These are phyloP conservation scores for Acropternis orthonyx DNA, from an alignment of 2,797 vertebrate species.

Conservation along the genomic window DNA sequence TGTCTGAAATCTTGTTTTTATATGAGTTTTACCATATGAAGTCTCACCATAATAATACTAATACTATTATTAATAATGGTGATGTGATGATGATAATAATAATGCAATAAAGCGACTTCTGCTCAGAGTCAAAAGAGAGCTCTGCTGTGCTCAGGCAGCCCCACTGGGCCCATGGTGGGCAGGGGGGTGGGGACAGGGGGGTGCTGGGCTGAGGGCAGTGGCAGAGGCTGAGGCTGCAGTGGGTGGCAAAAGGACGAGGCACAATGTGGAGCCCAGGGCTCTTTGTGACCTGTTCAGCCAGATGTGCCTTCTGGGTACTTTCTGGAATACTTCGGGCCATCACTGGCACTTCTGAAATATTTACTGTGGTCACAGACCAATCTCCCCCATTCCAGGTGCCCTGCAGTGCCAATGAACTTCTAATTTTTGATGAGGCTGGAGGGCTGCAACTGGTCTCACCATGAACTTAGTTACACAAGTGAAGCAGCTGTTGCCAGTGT, in stretches of 20 bases:
- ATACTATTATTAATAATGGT: not conserved
- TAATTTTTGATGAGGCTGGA: not conserved
- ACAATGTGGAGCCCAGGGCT: not conserved
- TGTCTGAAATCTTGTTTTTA: not conserved
- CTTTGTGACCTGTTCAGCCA: not conserved
- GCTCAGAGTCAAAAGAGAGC: not conserved
- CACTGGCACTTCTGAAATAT: not conserved
- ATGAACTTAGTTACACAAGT: not conserved
- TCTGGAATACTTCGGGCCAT: not conserved
- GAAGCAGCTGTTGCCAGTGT: not conserved
- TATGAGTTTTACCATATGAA: not conserved
- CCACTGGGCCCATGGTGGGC: not conserved
- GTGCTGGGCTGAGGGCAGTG: not conserved
- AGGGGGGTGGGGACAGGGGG: not conserved
- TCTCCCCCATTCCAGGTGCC: not conserved
- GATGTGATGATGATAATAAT: not conserved
- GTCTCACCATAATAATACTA: not conserved
- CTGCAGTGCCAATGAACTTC: not conserved
- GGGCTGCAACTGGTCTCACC: not conserved
- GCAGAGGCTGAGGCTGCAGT: not conserved
- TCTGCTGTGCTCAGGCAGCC: not conserved
- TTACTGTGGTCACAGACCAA: not conserved
- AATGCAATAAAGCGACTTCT: not conserved
- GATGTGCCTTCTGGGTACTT: not conserved
- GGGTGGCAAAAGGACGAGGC: not conserved